Evolutionary conservation across 2,888 invertebrate genomes (phyloP).

Genomic region (Ceriagrion tenellum): DNA sequence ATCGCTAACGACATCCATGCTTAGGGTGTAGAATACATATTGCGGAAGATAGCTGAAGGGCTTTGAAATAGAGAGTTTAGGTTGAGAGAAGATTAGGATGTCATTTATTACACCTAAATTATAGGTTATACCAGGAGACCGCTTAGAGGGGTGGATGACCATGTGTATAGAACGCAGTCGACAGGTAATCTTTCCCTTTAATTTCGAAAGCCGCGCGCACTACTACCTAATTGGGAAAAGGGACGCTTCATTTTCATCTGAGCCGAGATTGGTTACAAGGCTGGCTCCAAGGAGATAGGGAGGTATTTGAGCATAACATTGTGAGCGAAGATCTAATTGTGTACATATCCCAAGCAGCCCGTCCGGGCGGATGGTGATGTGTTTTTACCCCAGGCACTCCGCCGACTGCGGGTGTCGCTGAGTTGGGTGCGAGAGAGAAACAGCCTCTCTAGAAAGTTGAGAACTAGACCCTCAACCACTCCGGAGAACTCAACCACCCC

Average conservation of each 20-base stretch:
- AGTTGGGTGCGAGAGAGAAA: background rate
- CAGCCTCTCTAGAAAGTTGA: background rate
- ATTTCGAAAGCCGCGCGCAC: conserved; percentile 2
- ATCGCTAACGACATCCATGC: background rate
- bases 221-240: background rate
- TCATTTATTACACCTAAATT: background rate
- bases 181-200: background rate
- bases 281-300: background rate
- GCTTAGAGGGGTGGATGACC: background rate
- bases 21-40: background rate
- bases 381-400: background rate
- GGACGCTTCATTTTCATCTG: background rate
- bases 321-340: background rate
- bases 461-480: background rate
- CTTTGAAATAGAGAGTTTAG: background rate
- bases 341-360: background rate
- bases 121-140: background rate
- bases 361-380: background rate
- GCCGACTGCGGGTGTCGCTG: background rate
- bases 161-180: background rate
- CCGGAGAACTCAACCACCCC: too few species aligned
- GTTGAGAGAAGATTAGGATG: background rate
- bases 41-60: background rate
- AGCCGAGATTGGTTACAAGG: background rate
- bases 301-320: background rate